phyloP scores from a whole-genome alignment of 1,140 invertebrate species.

The Hylaeus anthracinus region DNA sequence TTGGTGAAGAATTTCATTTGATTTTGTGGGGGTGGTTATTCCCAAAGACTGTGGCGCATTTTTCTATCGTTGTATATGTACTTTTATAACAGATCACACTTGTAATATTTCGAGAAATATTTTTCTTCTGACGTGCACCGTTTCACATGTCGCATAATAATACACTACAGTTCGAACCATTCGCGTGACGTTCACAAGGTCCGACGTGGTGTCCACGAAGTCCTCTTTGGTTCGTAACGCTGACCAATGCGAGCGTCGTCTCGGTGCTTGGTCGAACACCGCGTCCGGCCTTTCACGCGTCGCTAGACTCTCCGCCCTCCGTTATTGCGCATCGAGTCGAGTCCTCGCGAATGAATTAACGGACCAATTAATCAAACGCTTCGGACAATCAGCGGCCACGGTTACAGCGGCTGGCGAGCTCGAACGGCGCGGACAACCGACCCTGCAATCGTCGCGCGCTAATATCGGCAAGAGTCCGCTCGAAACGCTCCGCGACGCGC shows the following conservation, averaged over 20 bases:
- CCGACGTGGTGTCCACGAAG: too few species aligned
- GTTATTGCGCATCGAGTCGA: conserved; percentile 35
- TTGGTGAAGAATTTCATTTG: too few species aligned
- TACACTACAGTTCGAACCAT: too few species aligned
- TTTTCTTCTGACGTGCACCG: too few species aligned
- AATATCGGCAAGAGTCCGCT: conserved; percentile 22
- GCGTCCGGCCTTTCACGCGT: conserved; percentile 21
- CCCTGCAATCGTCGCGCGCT: conserved; percentile 16
- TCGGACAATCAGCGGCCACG: conserved; percentile 38
- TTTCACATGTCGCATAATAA: too few species aligned
- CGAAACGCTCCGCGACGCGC: conserved; percentile 16
- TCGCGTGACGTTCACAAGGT: too few species aligned
- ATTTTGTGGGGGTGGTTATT: too few species aligned
- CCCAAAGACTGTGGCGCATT: too few species aligned
- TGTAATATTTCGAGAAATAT: too few species aligned
- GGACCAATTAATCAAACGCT: conserved; percentile 58
- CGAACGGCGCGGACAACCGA: too few species aligned
- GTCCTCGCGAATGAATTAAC: conserved; percentile 41
- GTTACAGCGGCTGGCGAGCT: conserved; percentile 20
- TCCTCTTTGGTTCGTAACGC: not conserved
- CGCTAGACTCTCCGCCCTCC: conserved; percentile 1
- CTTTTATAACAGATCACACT: too few species aligned
- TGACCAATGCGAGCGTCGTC: not conserved
- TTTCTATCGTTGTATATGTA: too few species aligned
- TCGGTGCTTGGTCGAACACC: not conserved